Evolutionary conservation across 2,797 vertebrate species (phyloP).

Genomic region (Pteronotus mesoamericanus): DNA sequence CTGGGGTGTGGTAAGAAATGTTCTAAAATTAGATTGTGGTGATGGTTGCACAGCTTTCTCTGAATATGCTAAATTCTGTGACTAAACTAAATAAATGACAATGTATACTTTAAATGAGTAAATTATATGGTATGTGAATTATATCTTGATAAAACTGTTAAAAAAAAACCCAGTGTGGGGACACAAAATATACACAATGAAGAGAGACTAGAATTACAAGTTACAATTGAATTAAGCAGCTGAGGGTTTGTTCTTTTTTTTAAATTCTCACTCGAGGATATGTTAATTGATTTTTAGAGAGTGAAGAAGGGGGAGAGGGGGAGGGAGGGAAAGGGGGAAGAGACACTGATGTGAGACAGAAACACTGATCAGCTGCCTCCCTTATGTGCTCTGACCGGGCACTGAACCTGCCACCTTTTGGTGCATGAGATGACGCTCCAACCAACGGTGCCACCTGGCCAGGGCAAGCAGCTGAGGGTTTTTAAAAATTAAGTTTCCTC

Average conservation of each 20-base stretch:
- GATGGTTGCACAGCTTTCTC: background rate
- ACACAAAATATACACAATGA: background rate
- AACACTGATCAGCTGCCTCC: background rate
- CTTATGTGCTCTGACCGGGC: background rate
- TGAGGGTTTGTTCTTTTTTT: background rate
- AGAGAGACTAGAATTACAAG: background rate
- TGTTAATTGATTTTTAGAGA: background rate
- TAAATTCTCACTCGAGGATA: background rate
- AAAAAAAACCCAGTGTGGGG: background rate
- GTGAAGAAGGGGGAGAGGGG: too few relatives aligned
- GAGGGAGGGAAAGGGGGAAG: background rate
- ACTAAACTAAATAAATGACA: background rate
- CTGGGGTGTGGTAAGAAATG: background rate
- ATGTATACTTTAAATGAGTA: background rate
- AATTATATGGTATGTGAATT: background rate
- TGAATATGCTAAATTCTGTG: background rate
- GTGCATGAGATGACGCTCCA: background rate
- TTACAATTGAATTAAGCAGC: background rate
- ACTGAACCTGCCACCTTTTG: background rate
- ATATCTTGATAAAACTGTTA: background rate
- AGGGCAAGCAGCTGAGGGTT: background rate
- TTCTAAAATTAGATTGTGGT: background rate
- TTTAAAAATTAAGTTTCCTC: constrained; percentile 30
- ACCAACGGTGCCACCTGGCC: background rate
- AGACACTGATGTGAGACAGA: background rate